Percentiles rank a stretch among this genome's conserved stretches.
Conservation (phyloP, 1,140 invertebrate species). For the Magallana ariakensis region DNA sequence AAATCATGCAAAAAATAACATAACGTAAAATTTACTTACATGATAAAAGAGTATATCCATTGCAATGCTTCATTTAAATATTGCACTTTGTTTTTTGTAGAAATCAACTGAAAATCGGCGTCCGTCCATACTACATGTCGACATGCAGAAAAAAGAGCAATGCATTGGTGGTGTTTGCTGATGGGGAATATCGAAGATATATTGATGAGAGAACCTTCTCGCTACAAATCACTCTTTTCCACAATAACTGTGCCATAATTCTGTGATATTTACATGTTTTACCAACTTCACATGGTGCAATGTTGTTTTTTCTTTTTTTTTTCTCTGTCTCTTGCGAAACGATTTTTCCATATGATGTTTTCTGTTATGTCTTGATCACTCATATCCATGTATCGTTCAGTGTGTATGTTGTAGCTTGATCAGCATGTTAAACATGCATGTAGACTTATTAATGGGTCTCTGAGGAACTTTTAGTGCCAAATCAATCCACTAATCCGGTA, state of each 20-base stretch:
- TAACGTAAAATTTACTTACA: too few relatives aligned
- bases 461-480: background rate
- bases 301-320: background rate
- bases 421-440: too few relatives aligned
- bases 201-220: background rate
- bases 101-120: background rate
- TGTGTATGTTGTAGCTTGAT: too few relatives aligned
- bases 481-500: background rate
- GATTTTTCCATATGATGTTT: too few relatives aligned
- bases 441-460: background rate
- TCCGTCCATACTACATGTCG: background rate
- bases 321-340: too few relatives aligned
- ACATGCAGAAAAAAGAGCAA: background rate
- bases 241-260: background rate
- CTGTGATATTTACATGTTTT: background rate
- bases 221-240: background rate
- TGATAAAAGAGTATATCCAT: background rate
- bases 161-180: background rate
- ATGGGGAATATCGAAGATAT: slow-evolving; percentile 20
- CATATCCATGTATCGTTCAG: too few relatives aligned
- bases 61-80: background rate
- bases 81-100: background rate
- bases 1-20: too few relatives aligned
- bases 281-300: background rate
- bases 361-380: too few relatives aligned